phyloP scores from a whole-genome alignment of 2,888 invertebrate genomes.

The Autographa gamma region DNA sequence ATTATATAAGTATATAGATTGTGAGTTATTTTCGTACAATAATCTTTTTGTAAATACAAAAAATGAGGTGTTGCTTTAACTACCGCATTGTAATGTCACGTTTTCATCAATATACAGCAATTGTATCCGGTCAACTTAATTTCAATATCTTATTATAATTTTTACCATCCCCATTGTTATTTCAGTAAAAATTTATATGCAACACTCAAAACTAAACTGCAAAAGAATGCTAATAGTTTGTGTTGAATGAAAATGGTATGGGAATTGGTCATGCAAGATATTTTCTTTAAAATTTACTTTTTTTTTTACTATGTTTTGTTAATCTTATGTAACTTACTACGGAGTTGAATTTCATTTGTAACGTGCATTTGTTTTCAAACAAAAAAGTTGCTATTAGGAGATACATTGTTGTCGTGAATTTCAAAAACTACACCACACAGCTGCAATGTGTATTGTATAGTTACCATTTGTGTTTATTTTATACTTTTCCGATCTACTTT shows the following conservation, averaged over 20 bases:
- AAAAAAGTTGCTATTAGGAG: too few species aligned
- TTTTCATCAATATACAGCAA: background rate
- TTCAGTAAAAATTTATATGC: background rate
- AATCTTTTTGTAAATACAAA: too few species aligned
- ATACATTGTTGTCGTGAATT: too few species aligned
- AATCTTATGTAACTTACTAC: background rate
- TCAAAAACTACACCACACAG: too few species aligned
- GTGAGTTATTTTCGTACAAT: too few species aligned
- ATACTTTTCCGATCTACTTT: too few species aligned
- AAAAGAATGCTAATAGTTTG: background rate
- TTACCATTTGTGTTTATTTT: too few species aligned
- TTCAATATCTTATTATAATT: background rate
- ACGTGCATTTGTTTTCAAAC: background rate
- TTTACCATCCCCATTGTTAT: background rate
- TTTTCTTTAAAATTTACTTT: background rate
- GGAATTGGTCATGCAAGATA: background rate
- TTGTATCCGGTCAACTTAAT: background rate
- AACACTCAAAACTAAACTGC: background rate
- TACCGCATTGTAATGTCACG: background rate
- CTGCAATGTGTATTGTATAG: too few species aligned
- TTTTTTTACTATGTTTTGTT: background rate
- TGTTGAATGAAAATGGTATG: background rate
- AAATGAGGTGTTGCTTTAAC: background rate
- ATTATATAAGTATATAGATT: too few species aligned
- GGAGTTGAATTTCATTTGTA: background rate